These are phyloP conservation scores for Intellagama lesueurii DNA, from an alignment of 2,797 vertebrate species.

Conservation along the genomic window DNA sequence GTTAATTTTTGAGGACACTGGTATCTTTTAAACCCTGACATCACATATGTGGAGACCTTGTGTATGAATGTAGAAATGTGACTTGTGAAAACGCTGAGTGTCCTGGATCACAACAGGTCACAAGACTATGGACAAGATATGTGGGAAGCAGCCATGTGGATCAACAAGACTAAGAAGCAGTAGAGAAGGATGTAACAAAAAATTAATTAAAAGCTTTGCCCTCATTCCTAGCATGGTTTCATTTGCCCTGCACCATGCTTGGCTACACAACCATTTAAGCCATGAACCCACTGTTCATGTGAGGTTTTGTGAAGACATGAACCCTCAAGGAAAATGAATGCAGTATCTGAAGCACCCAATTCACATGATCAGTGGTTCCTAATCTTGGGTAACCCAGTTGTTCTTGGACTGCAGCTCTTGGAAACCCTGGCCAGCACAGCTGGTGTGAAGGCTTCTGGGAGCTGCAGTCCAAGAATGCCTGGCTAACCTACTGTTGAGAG, in stretches of 20 bases:
- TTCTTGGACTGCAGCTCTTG: too few species aligned
- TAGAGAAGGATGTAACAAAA: neutral
- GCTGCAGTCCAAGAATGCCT: too few species aligned
- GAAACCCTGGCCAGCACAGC: too few species aligned
- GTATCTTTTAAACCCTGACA: neutral
- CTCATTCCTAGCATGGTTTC: neutral
- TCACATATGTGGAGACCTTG: neutral
- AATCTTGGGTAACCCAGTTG: too few species aligned
- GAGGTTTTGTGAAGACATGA: neutral
- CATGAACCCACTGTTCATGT: neutral
- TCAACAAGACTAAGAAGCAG: neutral
- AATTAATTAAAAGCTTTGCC: neutral
- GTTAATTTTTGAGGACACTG: neutral
- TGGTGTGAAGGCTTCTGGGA: too few species aligned
- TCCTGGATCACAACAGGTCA: neutral
- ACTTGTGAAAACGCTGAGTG: neutral
- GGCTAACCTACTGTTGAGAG: too few species aligned
- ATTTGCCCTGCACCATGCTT: neutral
- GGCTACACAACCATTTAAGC: neutral
- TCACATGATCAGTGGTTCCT: neutral
- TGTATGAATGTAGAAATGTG: too few species aligned
- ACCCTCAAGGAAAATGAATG: neutral
- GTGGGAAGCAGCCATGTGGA: neutral
- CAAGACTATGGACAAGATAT: neutral
- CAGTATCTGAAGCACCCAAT: neutral